A percentile compares a stretch with the other conserved stretches of the same genome.
Conservation (phyloP, 2,888 invertebrate genomes). For the Eupithecia centaureata region DNA sequence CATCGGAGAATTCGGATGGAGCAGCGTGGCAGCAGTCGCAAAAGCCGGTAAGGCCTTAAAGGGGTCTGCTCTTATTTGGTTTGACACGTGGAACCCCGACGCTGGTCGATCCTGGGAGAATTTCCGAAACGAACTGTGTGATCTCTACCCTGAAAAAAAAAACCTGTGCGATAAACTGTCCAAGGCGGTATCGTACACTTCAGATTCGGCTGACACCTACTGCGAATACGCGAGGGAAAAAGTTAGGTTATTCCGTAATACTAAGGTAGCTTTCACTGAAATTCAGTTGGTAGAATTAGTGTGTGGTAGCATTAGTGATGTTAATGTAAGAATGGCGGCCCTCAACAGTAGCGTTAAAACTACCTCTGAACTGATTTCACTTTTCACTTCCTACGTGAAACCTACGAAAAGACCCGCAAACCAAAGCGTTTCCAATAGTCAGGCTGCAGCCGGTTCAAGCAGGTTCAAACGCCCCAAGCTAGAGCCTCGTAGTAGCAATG, state of each 20-base stretch:
- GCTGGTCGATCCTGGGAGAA: conserved; percentile 13
- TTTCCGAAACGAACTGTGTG: neutral
- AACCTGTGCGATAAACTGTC: conserved; percentile 5
- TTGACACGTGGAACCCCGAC: conserved; percentile 15
- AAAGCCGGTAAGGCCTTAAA: conserved; percentile 36
- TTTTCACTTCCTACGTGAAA: conserved; percentile 10
- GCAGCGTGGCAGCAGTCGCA: conserved; percentile 20
- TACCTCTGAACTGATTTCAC: neutral
- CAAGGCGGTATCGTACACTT: conserved; percentile 1
- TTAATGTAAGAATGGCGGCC: conserved; percentile 17
- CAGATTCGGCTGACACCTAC: neutral
- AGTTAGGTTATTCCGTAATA: conserved; percentile 3
- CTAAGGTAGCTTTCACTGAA: conserved; percentile 21
- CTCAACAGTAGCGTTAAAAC: neutral
- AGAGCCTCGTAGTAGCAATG: neutral
- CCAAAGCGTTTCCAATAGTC: neutral
- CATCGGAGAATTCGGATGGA: conserved; percentile 25
- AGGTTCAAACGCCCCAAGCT: too few species aligned
- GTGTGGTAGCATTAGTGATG: conserved; percentile 21
- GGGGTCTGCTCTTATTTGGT: conserved; percentile 34
- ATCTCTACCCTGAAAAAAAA: conserved; percentile 6
- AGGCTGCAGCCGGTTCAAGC: too few species aligned
- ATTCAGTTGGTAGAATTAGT: conserved; percentile 14
- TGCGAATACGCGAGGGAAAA: conserved; percentile 21
- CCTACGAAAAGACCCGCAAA: neutral